Conservation (phyloP, 2,797 vertebrate species). For the Alosa sapidissima region DNA sequence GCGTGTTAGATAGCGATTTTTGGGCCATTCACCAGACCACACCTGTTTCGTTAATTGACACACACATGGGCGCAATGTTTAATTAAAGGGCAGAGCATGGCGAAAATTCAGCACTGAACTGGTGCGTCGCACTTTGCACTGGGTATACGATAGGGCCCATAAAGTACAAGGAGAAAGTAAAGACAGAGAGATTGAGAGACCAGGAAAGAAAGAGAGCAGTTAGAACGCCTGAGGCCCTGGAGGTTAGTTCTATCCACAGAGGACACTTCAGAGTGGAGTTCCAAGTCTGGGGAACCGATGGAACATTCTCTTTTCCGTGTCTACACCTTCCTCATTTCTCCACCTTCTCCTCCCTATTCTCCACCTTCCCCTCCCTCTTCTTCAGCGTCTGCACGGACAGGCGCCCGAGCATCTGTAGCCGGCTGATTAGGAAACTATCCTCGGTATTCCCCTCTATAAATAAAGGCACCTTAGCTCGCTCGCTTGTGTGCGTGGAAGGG, state of each 20-base stretch:
- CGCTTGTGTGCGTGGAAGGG: not conserved
- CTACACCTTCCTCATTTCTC: not conserved
- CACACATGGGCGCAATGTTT: too few species aligned
- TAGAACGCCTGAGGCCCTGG: not conserved
- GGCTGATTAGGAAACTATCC: constrained; percentile 74
- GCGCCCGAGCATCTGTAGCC: constrained; percentile 49
- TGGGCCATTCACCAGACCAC: too few species aligned
- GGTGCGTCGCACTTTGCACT: too few species aligned
- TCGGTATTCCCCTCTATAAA: constrained; percentile 73
- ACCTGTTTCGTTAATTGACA: too few species aligned
- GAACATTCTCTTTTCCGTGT: not conserved
- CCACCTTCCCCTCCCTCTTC: not conserved
- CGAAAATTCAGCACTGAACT: too few species aligned
- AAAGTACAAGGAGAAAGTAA: too few species aligned
- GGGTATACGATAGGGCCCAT: too few species aligned
- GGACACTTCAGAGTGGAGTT: not conserved
- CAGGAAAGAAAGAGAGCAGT: not conserved
- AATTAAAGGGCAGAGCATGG: too few species aligned
- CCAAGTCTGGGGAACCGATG: not conserved
- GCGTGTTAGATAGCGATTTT: too few species aligned
- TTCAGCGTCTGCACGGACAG: not conserved
- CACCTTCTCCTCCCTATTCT: constrained; percentile 29
- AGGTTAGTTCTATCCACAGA: not conserved
- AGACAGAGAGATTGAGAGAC: not conserved
- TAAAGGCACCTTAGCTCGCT: constrained; percentile 60